A percentile compares a stretch with the other conserved stretches of the same genome.
Evolutionary conservation across 2,113 vertebrate genomes (phyloP).

Genomic region (Neodon shergylaensis): DNA sequence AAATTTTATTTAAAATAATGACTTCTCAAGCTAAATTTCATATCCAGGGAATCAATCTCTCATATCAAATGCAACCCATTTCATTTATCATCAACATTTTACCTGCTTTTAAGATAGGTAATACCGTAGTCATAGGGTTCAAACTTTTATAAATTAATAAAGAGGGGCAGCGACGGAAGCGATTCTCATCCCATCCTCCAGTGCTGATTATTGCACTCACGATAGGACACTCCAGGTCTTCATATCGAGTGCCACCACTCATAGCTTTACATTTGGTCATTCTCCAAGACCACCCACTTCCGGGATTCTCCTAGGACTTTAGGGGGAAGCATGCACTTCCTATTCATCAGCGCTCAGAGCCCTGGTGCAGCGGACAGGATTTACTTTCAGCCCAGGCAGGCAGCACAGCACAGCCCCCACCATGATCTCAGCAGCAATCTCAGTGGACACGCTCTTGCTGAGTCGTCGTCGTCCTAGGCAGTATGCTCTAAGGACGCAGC

Average conservation of each 20-base stretch:
- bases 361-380: background rate
- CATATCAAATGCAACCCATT: background rate
- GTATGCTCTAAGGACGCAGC: background rate
- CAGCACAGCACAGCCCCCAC: too few species aligned
- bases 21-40: slow-evolving; percentile 37
- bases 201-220: background rate
- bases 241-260: background rate
- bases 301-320: background rate
- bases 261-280: background rate
- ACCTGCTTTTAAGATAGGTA: slow-evolving; percentile 28
- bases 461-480: background rate
- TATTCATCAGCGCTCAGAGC: background rate
- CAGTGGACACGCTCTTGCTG: background rate
- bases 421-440: background rate
- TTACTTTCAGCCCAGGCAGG: background rate
- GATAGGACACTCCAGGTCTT: background rate
- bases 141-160: slow-evolving; percentile 13
- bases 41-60: background rate
- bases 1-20: slow-evolving; percentile 45
- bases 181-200: background rate
- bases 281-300: background rate
- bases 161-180: background rate
- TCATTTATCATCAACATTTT: background rate
- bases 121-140: background rate
- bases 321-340: background rate